Evolutionary conservation across 2,113 vertebrate genomes (phyloP), one percentile per base, ranked within the genome.

Genomic region (Pampusana beccarii): DNA sequence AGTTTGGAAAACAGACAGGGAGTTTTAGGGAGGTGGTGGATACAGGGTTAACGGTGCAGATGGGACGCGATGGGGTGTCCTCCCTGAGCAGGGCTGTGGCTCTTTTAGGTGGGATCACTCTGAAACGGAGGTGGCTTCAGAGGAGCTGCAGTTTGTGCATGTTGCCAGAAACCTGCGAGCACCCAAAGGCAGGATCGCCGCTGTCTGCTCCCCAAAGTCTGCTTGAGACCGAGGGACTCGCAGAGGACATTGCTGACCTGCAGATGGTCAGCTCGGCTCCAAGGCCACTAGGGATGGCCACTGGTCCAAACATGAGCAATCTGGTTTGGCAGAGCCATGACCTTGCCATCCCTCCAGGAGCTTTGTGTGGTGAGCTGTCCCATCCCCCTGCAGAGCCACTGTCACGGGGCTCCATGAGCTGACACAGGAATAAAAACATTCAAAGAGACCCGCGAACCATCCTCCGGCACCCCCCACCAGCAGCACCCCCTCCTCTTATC

Each of bases 241-340:
- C n/a, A 74, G 33, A 88, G 26, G 40, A 50, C 3, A 8, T 18
- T 64, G 57, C 5, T 2, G 11, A 65, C 26, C 44, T 42, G 23
- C 16, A 88, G 24, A 36, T 38, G 50, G 64, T 34, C 40, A 36
- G 50, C 64, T 61, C 0, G 0, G 58, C 58, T 86, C 60, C 0
- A 0, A 62, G 69, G 40, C 17, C 51, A 29, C 21, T 28, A 6
- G 3, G 31, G 64, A 61, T 36, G 60, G n/a, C 31, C 0, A 0
- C 16, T 10, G 11, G 14, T 51, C 20, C 40, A 48, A 77, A 48
- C 18, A 25, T 62, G 4, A 61, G 19, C 25, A 15, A 26, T 12
- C 23, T 71, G 48, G 15, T 60, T 51, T 34, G 75, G 57, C 34
- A 88, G 29, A 88, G 54, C 50, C 8, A 1, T 4, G 9, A 7